A percentile compares a stretch with the other conserved stretches of the same genome.
Evolutionary conservation across 2,113 vertebrate species (phyloP).

Genomic region (Microtus ochrogaster): DNA sequence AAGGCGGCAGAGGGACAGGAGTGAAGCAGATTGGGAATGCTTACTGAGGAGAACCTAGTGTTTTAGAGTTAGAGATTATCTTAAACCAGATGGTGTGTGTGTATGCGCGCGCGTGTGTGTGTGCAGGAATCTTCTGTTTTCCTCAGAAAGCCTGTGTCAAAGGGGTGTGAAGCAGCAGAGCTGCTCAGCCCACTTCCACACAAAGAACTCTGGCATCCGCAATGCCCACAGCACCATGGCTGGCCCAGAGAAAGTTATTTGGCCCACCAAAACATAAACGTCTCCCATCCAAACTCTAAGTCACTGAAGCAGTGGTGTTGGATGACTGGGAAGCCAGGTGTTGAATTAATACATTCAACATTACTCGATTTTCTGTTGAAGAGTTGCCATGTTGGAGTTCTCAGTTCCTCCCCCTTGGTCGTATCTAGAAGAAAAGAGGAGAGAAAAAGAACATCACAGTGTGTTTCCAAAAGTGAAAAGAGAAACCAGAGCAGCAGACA

Average conservation of each 20-base stretch:
- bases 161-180: background rate
- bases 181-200: background rate
- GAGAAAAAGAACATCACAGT: background rate
- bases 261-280: background rate
- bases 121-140: background rate
- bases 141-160: background rate
- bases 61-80: background rate
- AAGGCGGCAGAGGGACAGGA: background rate
- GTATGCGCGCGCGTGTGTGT: background rate
- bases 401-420: background rate
- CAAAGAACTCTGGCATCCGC: background rate
- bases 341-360: background rate
- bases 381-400: background rate
- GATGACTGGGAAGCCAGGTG: background rate
- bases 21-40: background rate
- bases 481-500: background rate
- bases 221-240: background rate
- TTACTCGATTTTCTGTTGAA: constrained; percentile 47
- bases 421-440: background rate
- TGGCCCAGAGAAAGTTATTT: constrained; percentile 32
- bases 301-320: background rate
- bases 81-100: background rate
- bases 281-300: constrained; percentile 28
- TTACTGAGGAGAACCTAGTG: background rate
- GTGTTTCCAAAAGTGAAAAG: constrained; percentile 38